Evolutionary conservation across 23 tunicate genomes (phyloP), one percentile per base, ranked within the genome.

Genomic region (Styela clava): DNA sequence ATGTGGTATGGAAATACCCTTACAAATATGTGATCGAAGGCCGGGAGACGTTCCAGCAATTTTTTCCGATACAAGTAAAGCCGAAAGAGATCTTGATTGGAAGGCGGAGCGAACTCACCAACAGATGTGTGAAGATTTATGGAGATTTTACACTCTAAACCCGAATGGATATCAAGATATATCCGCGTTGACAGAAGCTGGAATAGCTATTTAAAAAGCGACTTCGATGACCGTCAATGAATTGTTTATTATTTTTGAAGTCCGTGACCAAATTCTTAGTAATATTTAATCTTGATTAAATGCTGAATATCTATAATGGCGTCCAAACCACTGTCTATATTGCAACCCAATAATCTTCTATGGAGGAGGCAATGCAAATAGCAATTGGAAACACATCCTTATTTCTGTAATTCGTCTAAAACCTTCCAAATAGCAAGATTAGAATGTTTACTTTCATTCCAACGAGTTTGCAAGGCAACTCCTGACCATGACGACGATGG

Each of bases 31-130:
- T 56, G 74, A 79, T 2, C 81, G 99, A 24, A 87, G 99, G 7
- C 94, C 97, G 3, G 99, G 99, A 23, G 99, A 96, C 64, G 96
- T 96, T 34, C 94, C 94, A 7, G 87, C 79, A 22, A 88, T 96
- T 0, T 88, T 83, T 61, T 93, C 94, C 78, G 97, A 96, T 61
- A 90, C 99, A 3, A 29, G 71, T 31, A 86, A 86, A 68, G 96
- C 99, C 35, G 85, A 91, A 35, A 84, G 69, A 70, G 89, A 89
- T 2, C 79, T 94, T 35, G 95, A 85, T n/a, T 95, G 99, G 99
- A 95, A 74, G 62, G 85, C 92, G 30, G 88, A 83, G 31, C 68
- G 86, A 36, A 78, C 86, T 19, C 78, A 82, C 36, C 77, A 80
- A 28, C 82, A 96, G 61, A 96, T 96, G 99, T 96, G 99, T 35